Evolutionary conservation across 1,140 invertebrate species (phyloP), one percentile per base, ranked within the genome.

Genomic region (Pollicipes pollicipes): DNA sequence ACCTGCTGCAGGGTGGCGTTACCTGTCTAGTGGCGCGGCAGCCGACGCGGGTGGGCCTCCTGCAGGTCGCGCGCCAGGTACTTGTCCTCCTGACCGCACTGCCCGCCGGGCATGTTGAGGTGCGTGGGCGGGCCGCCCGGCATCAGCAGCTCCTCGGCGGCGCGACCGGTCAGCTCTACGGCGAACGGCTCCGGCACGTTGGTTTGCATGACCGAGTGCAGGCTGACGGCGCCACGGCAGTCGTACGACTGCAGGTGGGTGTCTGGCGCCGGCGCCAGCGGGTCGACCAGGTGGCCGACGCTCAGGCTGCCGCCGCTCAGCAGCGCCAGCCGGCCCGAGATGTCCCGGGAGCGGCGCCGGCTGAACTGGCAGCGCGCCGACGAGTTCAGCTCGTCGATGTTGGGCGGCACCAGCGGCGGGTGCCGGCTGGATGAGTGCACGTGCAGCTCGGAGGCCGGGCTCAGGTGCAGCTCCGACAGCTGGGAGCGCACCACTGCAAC

Each of bases 201-300:
- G 32, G 82, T 88, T 76, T 89, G 88, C 87, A 88, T 88, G 0
- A 83, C 83, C 2, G 86, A 85, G 73, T 84, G 85, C 1, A 88
- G 77, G 77, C 83, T 88, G 0, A 88, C 82, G 0, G 84, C 81
- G 26, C 86, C 85, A n/a, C 81, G 81, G 71, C 84, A 87, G 75
- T 88, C 87, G 78, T 88, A 88, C n/a, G 84, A 85, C 68, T 84
- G 84, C 2, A 85, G 78, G 76, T 85, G 83, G 0, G 81, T 81
- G 77, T 87, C 84, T 10, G 45, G 17, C 45, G 45, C 45, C 13
- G 17, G 13, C 35, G 35, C 6, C 35, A 10, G 45, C 45, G 45
- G 45, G 10, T 17, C 45, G 45, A 21, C 45, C 45, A 17, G 6
- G 45, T 21, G 45, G 17, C 45, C 45, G 10, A 58, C 45, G 13